Conservation (phyloP, 2,888 invertebrate species). For the Nomada fabriciana region DNA sequence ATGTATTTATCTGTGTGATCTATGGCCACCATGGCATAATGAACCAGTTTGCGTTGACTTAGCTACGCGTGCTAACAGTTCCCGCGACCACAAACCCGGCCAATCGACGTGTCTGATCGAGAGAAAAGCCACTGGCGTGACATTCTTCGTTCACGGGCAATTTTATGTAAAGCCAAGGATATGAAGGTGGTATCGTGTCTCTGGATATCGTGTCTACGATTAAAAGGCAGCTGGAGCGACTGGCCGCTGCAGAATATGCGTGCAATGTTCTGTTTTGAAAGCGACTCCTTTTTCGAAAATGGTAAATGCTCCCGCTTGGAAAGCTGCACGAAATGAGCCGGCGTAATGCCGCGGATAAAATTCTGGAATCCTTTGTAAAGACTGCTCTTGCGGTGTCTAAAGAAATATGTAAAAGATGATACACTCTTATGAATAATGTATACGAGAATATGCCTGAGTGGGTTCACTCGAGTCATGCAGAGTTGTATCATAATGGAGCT, state of each 20-base stretch:
- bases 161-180: neutral
- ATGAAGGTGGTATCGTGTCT: neutral
- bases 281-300: neutral
- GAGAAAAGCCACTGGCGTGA: neutral
- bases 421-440: constrained; percentile 50
- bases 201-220: neutral
- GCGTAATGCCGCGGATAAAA: constrained; percentile 10
- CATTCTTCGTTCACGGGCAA: neutral
- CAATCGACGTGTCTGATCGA: neutral
- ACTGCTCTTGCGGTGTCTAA: neutral
- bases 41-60: constrained; percentile 43
- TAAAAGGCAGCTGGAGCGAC: too few relatives aligned
- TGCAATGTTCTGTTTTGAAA: neutral
- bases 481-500: constrained; percentile 26
- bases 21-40: constrained; percentile 40
- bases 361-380: neutral
- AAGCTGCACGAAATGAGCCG: neutral
- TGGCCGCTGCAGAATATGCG: neutral
- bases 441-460: constrained; percentile 24
- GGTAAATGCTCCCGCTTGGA: neutral
- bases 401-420: constrained; percentile 33
- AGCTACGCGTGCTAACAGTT: constrained; percentile 8
- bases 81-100: neutral
- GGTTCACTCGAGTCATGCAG: constrained; percentile 33
- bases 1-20: constrained; percentile 55